Evolutionary conservation across 2,797 vertebrate species (phyloP), one percentile per base, ranked within the genome.

Genomic region (Sebastes taczanowskii): DNA sequence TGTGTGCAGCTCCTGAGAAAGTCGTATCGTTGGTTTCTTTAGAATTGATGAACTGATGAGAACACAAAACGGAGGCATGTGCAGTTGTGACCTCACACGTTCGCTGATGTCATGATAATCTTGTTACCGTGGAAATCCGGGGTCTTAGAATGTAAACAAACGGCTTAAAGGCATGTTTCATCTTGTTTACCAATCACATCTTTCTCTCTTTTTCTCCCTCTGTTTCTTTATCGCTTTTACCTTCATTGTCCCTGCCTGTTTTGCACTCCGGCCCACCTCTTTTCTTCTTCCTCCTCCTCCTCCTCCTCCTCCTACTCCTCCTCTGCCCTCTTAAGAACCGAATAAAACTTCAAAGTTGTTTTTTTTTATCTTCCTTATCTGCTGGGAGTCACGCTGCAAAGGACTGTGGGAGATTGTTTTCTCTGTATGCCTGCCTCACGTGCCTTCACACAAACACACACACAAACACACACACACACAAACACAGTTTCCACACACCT

Each of bases 331-430:
- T 78, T 77, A 85, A 86, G n/a, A 86, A 82, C 71, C 18, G 27
- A 72, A 82, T 71, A 67, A 68, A 87, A 81, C 87, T 89, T 89
- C 84, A 90, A 86, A 87, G 80, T 78, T 60, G 7, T 84, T 53
- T 77, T 77, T 52, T 56, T 76, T 82, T 76, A 86, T 83, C 78
- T 70, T 77, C 52, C 71, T 82, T 78, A 84, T 90, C 90, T 85
- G 68, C 74, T 82, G 34, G 75, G 85, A 84, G 74, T 90, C 83
- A 70, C 11, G 14, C 80, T 69, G 80, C 88, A 86, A 86, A 85
- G 88, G 78, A 86, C 76, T 80, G 59, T 71, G 84, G 82, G 88
- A 88, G 68, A 81, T 74, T 81, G 53, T 35, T 22, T 53, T 62
- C 67, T 75, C 64, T 11, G 53, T 71, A 56, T 53, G 30, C 76